phyloP scores from a whole-genome alignment of 2,797 vertebrate genomes.

The Phrynocephalus vlangalii region DNA sequence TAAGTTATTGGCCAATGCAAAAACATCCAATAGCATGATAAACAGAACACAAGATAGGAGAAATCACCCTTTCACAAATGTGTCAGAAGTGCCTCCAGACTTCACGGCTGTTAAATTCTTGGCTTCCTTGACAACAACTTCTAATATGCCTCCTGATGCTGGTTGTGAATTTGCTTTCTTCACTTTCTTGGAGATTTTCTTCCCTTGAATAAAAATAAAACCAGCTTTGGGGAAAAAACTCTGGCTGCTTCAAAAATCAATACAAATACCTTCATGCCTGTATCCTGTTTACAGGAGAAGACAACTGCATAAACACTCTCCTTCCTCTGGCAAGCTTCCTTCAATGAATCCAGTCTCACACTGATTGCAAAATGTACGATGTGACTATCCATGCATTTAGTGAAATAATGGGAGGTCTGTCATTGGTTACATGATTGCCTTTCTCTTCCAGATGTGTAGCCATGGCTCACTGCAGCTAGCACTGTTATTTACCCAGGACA shows the following conservation, averaged over 20 bases:
- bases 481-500: not conserved
- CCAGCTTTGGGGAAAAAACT: not conserved
- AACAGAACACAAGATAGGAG: conserved; percentile 8
- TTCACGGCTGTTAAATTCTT: conserved; percentile 96
- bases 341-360: too few species aligned
- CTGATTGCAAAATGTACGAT: too few species aligned
- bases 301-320: too few species aligned
- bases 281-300: not conserved
- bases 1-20: not conserved
- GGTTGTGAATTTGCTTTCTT: conserved; percentile 85
- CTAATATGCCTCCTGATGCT: conserved; percentile 91
- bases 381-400: too few species aligned
- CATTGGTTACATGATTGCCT: too few species aligned
- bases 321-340: too few species aligned
- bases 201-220: conserved; percentile 78
- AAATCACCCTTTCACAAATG: conserved; percentile 97
- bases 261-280: not conserved
- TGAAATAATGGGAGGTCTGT: too few species aligned
- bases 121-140: conserved; percentile 95
- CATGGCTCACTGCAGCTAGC: not conserved
- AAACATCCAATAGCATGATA: not conserved
- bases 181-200: conserved; percentile 87
- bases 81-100: conserved; percentile 93
- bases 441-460: not conserved
- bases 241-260: not conserved